These are phyloP conservation scores for Athripsodes cinereus DNA, from an alignment of 2,888 invertebrate genomes.

Conservation along the genomic window DNA sequence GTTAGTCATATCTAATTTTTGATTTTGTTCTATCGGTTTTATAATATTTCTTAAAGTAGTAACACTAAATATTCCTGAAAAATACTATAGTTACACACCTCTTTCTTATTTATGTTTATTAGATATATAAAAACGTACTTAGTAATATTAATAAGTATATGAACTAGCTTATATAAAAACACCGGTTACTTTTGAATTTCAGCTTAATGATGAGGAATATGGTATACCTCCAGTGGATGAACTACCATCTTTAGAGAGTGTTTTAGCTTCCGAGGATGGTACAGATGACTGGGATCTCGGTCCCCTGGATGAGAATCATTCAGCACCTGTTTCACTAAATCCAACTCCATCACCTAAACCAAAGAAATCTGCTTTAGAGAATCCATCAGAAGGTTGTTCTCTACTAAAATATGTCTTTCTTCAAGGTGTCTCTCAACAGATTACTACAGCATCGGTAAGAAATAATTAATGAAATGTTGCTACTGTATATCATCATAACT, in stretches of 20 bases:
- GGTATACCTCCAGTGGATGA: constrained; percentile 71
- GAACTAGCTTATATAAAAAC: too few relatives aligned
- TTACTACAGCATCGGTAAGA: constrained; percentile 75
- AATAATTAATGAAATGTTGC: neutral
- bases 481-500: too few relatives aligned
- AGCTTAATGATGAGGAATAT: constrained; percentile 78
- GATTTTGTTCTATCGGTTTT: neutral
- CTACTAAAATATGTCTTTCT: constrained; percentile 74
- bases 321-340: constrained; percentile 31
- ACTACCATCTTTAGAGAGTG: constrained; percentile 73
- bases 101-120: too few relatives aligned
- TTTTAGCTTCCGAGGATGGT: constrained; percentile 63
- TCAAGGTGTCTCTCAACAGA: constrained; percentile 84
- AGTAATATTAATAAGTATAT: too few relatives aligned
- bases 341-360: constrained; percentile 40
- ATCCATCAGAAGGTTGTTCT: constrained; percentile 47
- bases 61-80: neutral
- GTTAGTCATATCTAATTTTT: neutral
- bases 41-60: neutral
- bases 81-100: too few relatives aligned
- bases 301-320: neutral
- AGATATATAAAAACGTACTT: too few relatives aligned
- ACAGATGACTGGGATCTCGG: constrained; percentile 16
- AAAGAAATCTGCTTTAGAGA: constrained; percentile 35
- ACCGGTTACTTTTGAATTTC: constrained; percentile 34